Evolutionary conservation across 2,888 invertebrate genomes (phyloP).

Genomic region (Antheraea assamensis): DNA sequence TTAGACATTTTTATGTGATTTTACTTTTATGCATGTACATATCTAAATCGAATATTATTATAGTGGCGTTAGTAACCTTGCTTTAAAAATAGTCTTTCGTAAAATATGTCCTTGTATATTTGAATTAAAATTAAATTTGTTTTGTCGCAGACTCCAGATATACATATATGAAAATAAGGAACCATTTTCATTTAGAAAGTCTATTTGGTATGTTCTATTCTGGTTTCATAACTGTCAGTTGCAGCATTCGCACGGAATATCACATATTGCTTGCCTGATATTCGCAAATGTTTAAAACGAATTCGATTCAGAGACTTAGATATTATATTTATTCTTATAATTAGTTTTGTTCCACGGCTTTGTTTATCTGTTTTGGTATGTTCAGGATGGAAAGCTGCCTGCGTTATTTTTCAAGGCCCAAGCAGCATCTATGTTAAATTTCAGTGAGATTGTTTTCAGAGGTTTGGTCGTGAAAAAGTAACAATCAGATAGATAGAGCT

Average conservation of each 20-base stretch:
- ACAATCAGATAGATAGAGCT: no score
- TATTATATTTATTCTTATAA: neutral
- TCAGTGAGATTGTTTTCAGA: no score
- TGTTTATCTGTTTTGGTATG: no score
- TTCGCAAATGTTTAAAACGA: neutral
- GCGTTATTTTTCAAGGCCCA: no score
- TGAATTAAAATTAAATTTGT: no score
- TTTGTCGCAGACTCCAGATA: neutral
- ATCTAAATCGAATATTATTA: neutral
- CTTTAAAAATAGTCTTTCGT: neutral
- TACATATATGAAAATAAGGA: conserved; percentile 23
- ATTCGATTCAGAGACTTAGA: neutral
- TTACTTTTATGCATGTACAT: no score
- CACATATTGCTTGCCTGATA: neutral
- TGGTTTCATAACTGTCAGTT: conserved; percentile 34
- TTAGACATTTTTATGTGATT: no score
- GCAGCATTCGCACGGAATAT: conserved; percentile 23
- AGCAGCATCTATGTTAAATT: no score
- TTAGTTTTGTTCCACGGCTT: no score
- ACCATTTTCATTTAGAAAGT: conserved; percentile 34
- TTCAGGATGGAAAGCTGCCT: no score
- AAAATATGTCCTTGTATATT: no score
- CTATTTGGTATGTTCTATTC: conserved; percentile 33
- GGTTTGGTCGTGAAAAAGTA: no score
- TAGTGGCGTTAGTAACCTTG: neutral